These are phyloP conservation scores for Cataglyphis hispanica DNA, from an alignment of 1,140 invertebrate species.

Conservation along the genomic window DNA sequence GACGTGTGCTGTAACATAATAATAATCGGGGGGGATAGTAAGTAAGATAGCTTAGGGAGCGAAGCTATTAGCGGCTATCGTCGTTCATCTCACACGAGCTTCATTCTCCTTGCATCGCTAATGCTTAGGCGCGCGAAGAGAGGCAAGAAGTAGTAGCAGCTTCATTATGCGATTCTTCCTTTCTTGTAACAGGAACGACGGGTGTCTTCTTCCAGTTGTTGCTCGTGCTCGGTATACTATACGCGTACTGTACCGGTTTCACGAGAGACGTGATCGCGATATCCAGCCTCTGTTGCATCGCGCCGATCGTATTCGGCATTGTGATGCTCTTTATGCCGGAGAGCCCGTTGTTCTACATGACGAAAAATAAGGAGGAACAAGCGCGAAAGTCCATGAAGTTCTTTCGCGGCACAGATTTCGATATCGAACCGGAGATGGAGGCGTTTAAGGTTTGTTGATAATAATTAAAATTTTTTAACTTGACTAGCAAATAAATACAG, in stretches of 20 bases:
- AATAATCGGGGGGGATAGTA: background rate
- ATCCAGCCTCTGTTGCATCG: slow-evolving; percentile 71
- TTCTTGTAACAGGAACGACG: slow-evolving; percentile 77
- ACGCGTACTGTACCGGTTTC: slow-evolving; percentile 85
- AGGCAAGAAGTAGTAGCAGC: slow-evolving; percentile 32
- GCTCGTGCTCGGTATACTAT: slow-evolving; percentile 86
- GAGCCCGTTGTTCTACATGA: slow-evolving; percentile 77
- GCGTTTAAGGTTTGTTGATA: slow-evolving; percentile 78
- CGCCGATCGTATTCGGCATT: slow-evolving; percentile 81
- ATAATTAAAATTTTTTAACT: background rate
- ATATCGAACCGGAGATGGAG: slow-evolving; percentile 83
- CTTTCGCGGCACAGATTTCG: slow-evolving; percentile 86
- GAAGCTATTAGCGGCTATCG: slow-evolving; percentile 33
- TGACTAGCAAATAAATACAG: background rate
- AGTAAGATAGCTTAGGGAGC: slow-evolving; percentile 18
- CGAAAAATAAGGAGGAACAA: slow-evolving; percentile 79
- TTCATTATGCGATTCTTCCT: slow-evolving; percentile 53
- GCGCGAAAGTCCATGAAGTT: slow-evolving; percentile 85
- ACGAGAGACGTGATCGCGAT: slow-evolving; percentile 64
- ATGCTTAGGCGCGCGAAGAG: slow-evolving; percentile 27
- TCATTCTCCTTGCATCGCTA: slow-evolving; percentile 30
- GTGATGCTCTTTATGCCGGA: slow-evolving; percentile 86
- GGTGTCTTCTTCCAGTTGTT: slow-evolving; percentile 87
- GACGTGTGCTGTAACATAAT: background rate
- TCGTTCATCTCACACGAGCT: slow-evolving; percentile 30